These are phyloP conservation scores for Drosophila kohkoa DNA, from an alignment of 1,140 invertebrate genomes.

Conservation along the genomic window DNA sequence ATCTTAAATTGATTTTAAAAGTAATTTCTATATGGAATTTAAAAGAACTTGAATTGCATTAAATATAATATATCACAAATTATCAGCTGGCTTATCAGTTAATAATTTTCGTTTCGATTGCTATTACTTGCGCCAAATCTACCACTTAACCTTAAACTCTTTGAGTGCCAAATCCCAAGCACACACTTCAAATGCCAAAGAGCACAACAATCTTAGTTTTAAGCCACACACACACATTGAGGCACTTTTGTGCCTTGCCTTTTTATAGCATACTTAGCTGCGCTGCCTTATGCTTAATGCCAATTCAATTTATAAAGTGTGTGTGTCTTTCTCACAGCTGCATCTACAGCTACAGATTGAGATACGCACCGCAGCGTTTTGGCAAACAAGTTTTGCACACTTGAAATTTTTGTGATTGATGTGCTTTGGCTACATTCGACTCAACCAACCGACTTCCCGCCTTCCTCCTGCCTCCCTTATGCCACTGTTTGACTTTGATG, in stretches of 20 bases:
- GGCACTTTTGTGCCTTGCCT: slow-evolving; percentile 37
- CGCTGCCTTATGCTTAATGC: slow-evolving; percentile 76
- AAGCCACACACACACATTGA: slow-evolving; percentile 15
- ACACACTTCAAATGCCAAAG: slow-evolving; percentile 65
- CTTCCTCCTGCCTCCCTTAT: slow-evolving; percentile 14
- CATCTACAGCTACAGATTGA: slow-evolving; percentile 37
- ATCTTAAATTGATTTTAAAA: too few relatives aligned
- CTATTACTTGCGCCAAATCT: slow-evolving; percentile 11
- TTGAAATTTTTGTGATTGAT: slow-evolving; percentile 83
- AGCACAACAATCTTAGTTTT: slow-evolving; percentile 63
- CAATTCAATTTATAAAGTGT: slow-evolving; percentile 80
- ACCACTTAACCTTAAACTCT: slow-evolving; percentile 48
- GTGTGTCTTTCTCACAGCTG: slow-evolving; percentile 20
- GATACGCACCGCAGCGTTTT: slow-evolving; percentile 64
- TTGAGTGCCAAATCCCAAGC: slow-evolving; percentile 47
- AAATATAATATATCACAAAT: background rate
- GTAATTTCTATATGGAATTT: too few relatives aligned
- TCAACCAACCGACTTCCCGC: background rate
- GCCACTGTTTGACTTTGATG: slow-evolving; percentile 78
- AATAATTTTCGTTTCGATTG: slow-evolving; percentile 19
- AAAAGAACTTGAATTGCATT: too few relatives aligned
- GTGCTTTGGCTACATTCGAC: slow-evolving; percentile 73
- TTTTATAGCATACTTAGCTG: slow-evolving; percentile 74
- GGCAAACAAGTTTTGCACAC: slow-evolving; percentile 79
- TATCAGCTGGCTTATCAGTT: background rate